Evolutionary conservation across 2,888 invertebrate genomes (phyloP).

Genomic region (Dasypogon diadema): DNA sequence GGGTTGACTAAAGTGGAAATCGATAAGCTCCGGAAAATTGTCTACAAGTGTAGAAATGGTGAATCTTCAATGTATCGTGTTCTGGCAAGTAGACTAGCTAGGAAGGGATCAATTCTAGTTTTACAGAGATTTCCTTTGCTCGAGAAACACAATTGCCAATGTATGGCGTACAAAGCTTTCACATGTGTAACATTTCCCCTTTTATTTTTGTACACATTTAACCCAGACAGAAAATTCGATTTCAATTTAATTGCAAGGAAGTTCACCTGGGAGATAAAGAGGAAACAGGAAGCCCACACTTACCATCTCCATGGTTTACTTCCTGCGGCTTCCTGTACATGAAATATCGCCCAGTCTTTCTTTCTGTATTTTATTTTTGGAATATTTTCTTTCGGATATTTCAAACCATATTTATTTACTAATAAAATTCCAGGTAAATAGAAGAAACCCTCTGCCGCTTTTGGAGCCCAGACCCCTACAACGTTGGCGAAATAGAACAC

Average conservation of each 20-base stretch:
- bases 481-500: no score
- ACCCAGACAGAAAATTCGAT: slow-evolving; percentile 50
- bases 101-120: no score
- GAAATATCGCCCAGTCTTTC: no score
- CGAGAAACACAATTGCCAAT: slow-evolving; percentile 34
- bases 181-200: not conserved
- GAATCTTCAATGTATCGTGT: no score
- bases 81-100: no score
- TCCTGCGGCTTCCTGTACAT: slow-evolving; percentile 44
- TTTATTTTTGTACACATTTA: not conserved
- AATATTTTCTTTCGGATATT: not conserved
- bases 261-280: slow-evolving; percentile 51
- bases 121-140: slow-evolving; percentile 10
- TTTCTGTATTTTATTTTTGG: slow-evolving; percentile 10
- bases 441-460: no score
- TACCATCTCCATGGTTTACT: slow-evolving; percentile 3
- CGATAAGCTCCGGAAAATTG: no score
- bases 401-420: no score
- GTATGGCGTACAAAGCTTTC: not conserved
- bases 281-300: slow-evolving; percentile 51
- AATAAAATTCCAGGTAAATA: no score
- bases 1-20: no score
- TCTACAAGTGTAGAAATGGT: no score
- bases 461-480: no score
- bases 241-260: slow-evolving; percentile 52